Evolutionary conservation across 23 tunicate species (phyloP).

Genomic region (Trididemnum clinides): DNA sequence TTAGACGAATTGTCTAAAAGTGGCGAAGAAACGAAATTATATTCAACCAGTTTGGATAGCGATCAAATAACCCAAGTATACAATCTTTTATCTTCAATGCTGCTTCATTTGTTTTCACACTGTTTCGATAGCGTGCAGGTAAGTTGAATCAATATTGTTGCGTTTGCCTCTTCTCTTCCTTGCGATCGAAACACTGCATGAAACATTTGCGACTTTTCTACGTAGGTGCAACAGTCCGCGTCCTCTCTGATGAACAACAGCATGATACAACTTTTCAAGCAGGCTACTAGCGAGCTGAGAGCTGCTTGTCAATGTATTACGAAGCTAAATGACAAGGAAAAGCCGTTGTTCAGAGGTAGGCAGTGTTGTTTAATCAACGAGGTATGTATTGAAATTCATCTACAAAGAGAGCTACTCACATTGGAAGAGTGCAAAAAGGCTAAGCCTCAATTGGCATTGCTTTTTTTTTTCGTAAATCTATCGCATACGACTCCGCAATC

Average conservation of each 20-base stretch:
- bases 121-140: slow-evolving; percentile 36
- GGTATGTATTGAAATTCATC: too few species aligned
- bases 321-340: background rate
- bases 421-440: too few species aligned
- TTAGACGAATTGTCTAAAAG: background rate
- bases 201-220: too few species aligned
- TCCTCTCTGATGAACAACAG: slow-evolving; percentile 8
- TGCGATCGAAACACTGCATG: background rate
- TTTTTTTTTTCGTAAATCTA: too few species aligned
- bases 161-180: background rate
- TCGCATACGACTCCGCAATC: too few species aligned
- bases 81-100: slow-evolving; percentile 46
- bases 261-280: slow-evolving; percentile 16
- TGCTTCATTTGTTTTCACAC: slow-evolving; percentile 55
- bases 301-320: background rate
- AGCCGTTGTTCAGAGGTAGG: slow-evolving; percentile 12
- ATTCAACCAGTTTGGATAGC: slow-evolving; percentile 38
- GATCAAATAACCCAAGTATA: slow-evolving; percentile 33
- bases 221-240: slow-evolving; percentile 22
- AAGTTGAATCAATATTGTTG: background rate
- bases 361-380: background rate
- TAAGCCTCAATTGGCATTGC: too few species aligned
- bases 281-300: slow-evolving; percentile 30
- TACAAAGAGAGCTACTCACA: too few species aligned
- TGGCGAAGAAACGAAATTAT: background rate